Evolutionary conservation across 2,888 invertebrate species (phyloP).

Genomic region (Limenitis arthemis): DNA sequence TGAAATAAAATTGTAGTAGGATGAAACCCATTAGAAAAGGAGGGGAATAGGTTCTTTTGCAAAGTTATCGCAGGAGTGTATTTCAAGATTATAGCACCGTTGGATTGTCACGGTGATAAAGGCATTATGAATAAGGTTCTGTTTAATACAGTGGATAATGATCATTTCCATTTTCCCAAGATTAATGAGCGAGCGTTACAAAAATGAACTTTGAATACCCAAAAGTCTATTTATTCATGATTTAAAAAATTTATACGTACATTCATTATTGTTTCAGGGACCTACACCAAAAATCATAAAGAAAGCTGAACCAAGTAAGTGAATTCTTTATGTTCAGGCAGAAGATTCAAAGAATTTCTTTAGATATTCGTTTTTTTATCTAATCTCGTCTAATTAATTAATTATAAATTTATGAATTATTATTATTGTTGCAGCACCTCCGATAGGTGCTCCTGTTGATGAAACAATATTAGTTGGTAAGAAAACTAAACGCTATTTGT

Average conservation of each 20-base stretch:
- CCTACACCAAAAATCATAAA: neutral
- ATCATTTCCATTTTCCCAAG: neutral
- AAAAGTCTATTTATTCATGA: no score
- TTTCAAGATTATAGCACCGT: slow-evolving; percentile 1
- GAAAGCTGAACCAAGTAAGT: slow-evolving; percentile 1
- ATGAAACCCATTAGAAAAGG: no score
- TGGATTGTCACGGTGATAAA: neutral
- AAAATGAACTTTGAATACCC: no score
- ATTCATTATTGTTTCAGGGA: neutral
- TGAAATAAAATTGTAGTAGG: no score
- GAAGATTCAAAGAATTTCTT: neutral
- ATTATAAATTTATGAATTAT: no score
- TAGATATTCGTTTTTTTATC: neutral
- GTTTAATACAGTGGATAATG: neutral
- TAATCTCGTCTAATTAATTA: neutral
- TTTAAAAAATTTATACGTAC: no score
- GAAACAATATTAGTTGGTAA: slow-evolving; percentile 53
- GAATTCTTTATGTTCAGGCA: neutral
- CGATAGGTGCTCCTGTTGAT: slow-evolving; percentile 26
- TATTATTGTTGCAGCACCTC: slow-evolving; percentile 17
- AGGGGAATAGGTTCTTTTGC: no score
- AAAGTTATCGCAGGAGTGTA: neutral
- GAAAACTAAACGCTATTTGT: slow-evolving; percentile 8
- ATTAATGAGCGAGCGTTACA: neutral
- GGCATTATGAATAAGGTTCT: neutral